Evolutionary conservation across 2,888 invertebrate species (phyloP), one percentile per base, ranked within the genome.

Genomic region (Tromatobia lineatoria): DNA sequence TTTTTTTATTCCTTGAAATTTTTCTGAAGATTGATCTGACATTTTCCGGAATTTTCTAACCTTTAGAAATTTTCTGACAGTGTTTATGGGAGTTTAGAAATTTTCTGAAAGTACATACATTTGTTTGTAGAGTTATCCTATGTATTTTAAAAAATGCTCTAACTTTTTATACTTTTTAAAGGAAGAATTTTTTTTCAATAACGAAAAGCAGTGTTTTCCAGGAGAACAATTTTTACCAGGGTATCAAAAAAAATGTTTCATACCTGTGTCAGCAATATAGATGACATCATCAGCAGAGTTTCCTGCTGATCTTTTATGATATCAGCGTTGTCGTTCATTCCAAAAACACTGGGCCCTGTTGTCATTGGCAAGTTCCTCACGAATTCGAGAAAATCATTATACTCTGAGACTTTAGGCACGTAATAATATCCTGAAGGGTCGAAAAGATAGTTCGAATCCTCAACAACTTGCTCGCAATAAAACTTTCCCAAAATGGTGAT

Each of bases 291-390:
- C 86, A 96, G 95, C 87, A 96, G 95, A 0, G 98, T 97, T 92
- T 98, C 98, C 89, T 97, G 96, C 93, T 98, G 97, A 93, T 98
- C 98, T 92, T 98, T 98, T 90, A 97, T 97, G 89, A 99, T 98
- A 91, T 98, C 98, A 0, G 98, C 98, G 94, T 99, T 99, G 82
- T 97, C 96, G 93, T 98, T 97, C 96, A 99, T 97, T 1, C 98
- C 98, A 94, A 98, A 98, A 52, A 98, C 96, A 70, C 96, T 96
- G 0, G 99, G 98, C 57, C 96, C 95, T 20, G 98, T 96, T 38
- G 95, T 95, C 89, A 96, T 95, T 0, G 98, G 98, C 89, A 99
- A 93, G n/a, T 96, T 95, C 34, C 94, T 95, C 0, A 96, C 95
- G 91, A 96, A 97, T 10, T 94, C 92, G 73, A 97, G 94, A 93